Evolutionary conservation across 2,797 vertebrate genomes (phyloP), one percentile per base, ranked within the genome.

Genomic region (Lateolabrax maculatus): DNA sequence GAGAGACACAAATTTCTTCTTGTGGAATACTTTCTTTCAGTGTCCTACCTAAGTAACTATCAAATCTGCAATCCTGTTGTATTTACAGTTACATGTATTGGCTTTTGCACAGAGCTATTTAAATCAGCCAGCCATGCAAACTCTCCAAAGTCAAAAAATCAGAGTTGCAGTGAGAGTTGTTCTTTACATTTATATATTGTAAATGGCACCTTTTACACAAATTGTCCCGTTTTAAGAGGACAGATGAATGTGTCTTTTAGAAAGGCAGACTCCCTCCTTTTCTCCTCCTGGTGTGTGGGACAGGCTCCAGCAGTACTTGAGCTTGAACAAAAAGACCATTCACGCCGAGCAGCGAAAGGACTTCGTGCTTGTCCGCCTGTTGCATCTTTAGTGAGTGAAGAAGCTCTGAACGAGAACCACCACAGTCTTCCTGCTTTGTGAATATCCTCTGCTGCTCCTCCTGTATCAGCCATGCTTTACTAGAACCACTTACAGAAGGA

Each of bases 211-310:
- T 92, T 94, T 88, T 90, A 88, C 86, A 81, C 55, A 90, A 90
- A 90, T 89, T 94, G 92, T 94, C 88, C 92, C 13, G 81, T 94
- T 94, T 91, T 92, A 93, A 94, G 90, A 90, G 92, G 93, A 94
- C 93, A 92, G 91, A 92, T 93, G 84, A 94, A 92, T 91, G 86
- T 94, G 94, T 95, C 92, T 95, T 95, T 95, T 94, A 93, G 90
- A 95, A 95, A 95, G 93, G 93, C 94, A 93, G 92, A 91, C 85
- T 88, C 82, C 85, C 85, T 91, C 58, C 81, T 88, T 91, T 91
- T 92, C 87, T 87, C 83, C 87, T 88, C 69, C 80, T 88, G 83
- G 87, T 67, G 72, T 77, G 74, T 92, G 87, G 92, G 92, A 94
- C 73, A 51, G 81, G 56, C 77, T 94, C 90, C 93, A 95, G 71